A percentile compares a stretch with the other conserved stretches of the same genome.
Conservation (phyloP, 2,797 vertebrate species). For the Anomalospiza imberbis region DNA sequence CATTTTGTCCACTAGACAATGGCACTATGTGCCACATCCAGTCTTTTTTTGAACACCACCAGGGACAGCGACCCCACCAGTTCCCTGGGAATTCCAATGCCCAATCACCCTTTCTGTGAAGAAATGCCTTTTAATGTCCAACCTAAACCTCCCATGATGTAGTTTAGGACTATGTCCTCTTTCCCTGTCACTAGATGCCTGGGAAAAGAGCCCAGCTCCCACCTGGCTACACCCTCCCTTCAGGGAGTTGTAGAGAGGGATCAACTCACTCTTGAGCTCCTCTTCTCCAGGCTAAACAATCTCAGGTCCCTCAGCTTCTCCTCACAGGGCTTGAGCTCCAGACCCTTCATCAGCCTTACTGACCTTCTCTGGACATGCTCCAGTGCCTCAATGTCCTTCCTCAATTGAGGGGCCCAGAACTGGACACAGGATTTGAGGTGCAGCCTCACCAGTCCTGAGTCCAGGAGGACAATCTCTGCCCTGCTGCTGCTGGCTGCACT, state of each 20-base stretch:
- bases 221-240: background rate
- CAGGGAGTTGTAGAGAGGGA: background rate
- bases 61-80: background rate
- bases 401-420: background rate
- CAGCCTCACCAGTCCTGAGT: accelerated
- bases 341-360: accelerated
- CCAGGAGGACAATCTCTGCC: background rate
- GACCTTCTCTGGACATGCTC: background rate
- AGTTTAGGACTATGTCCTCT: background rate
- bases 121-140: background rate
- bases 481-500: background rate
- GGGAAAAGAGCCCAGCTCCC: background rate
- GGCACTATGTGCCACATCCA: background rate
- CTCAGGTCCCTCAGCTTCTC: background rate
- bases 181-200: background rate
- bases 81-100: background rate
- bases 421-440: accelerated
- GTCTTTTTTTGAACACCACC: background rate
- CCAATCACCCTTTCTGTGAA: background rate
- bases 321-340: background rate
- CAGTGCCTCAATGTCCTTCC: background rate
- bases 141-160: background rate
- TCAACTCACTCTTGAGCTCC: background rate
- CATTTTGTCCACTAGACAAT: background rate
- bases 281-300: background rate